phyloP scores from a whole-genome alignment of 1,140 invertebrate genomes.

The Bathynomus jamesi region DNA sequence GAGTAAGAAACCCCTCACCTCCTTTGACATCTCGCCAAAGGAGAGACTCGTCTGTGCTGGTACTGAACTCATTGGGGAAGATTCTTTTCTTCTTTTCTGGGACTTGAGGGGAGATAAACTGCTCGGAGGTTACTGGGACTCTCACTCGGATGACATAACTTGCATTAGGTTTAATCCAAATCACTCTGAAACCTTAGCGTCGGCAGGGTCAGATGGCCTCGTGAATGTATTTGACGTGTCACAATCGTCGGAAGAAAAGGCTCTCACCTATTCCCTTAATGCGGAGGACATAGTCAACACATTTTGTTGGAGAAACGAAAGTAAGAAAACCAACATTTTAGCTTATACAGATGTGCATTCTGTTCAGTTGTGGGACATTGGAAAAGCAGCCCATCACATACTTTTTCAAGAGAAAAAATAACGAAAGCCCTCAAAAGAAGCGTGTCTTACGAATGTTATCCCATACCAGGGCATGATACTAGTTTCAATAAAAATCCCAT shows the following conservation, averaged over 20 bases:
- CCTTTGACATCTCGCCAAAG: constrained; percentile 67
- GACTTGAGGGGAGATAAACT: constrained; percentile 59
- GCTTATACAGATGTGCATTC: constrained; percentile 22
- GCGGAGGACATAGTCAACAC: constrained; percentile 68
- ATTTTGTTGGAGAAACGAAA: constrained; percentile 18
- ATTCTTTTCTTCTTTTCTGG: constrained; percentile 74
- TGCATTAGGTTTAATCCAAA: constrained; percentile 65
- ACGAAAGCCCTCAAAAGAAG: constrained; percentile 45
- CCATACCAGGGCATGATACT: neutral
- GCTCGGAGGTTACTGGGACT: constrained; percentile 76
- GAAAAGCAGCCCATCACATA: constrained; percentile 52
- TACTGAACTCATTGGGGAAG: constrained; percentile 59
- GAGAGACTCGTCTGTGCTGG: constrained; percentile 66
- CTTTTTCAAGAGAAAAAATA: constrained; percentile 52
- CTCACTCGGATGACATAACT: constrained; percentile 75
- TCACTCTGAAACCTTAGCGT: constrained; percentile 59
- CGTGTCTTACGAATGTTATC: constrained; percentile 18
- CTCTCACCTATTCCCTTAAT: constrained; percentile 69
- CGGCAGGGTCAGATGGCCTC: constrained; percentile 73
- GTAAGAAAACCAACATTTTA: constrained; percentile 7
- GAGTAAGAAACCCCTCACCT: constrained; percentile 51
- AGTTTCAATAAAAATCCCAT: constrained; percentile 1
- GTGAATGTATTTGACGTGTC: constrained; percentile 76
- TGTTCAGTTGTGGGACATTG: constrained; percentile 61
- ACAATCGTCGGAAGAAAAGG: constrained; percentile 67